phyloP scores from a whole-genome alignment of 2,797 vertebrate genomes.

The Okamejei kenojei region DNA sequence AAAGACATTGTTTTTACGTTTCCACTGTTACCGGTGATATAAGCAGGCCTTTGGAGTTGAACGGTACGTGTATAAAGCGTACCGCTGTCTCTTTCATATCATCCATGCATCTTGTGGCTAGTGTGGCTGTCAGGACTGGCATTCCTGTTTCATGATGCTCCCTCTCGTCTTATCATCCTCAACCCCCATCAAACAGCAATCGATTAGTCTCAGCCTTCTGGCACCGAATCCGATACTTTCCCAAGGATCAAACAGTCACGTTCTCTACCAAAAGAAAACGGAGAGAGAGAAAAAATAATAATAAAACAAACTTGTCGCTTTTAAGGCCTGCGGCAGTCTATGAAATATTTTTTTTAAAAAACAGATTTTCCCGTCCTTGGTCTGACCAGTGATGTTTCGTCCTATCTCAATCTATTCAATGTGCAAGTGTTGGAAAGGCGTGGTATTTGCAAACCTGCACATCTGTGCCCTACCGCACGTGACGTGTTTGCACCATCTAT shows the following conservation, averaged over 20 bases:
- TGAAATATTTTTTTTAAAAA: not conserved
- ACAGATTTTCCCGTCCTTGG: conserved; percentile 33
- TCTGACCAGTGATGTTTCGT: conserved; percentile 47
- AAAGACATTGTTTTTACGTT: not conserved
- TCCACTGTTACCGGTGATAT: not conserved
- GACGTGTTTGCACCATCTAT: conserved; percentile 59
- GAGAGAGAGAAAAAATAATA: conserved; percentile 28
- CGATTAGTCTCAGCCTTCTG: conserved; percentile 63
- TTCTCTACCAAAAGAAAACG: conserved; percentile 41
- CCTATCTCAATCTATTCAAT: conserved; percentile 52
- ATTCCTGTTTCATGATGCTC: conserved; percentile 44
- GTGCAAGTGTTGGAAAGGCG: conserved; percentile 58
- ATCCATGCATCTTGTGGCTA: conserved; percentile 45
- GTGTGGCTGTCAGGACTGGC: conserved; percentile 46
- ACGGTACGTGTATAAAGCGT: conserved; percentile 30
- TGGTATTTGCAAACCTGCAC: conserved; percentile 65
- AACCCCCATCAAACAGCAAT: conserved; percentile 57
- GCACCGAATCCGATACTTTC: conserved; percentile 54
- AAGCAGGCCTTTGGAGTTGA: not conserved
- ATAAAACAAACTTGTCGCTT: accelerated
- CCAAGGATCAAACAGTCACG: conserved; percentile 52
- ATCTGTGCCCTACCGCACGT: conserved; percentile 84
- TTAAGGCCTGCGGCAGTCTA: not conserved
- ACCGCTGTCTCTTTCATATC: conserved; percentile 48
- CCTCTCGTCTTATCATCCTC: conserved; percentile 47